Conservation (phyloP, 2,888 invertebrate species). For the Heteropelma amictum region DNA sequence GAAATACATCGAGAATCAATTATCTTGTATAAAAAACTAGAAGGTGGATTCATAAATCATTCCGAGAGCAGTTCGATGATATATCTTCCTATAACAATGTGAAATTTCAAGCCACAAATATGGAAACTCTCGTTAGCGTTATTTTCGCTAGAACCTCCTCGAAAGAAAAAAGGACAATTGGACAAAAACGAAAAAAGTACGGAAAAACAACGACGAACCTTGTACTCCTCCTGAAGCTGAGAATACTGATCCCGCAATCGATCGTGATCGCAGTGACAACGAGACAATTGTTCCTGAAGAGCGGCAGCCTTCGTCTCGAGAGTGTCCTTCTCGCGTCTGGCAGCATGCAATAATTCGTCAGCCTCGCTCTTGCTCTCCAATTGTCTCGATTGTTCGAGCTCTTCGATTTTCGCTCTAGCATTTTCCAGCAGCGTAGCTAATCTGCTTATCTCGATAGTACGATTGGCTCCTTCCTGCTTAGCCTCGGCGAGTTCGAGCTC, state of each 20-base stretch:
- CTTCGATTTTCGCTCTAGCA: constrained; percentile 89
- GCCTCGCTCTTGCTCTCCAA: constrained; percentile 85
- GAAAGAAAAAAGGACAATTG: background rate
- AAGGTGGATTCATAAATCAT: no score
- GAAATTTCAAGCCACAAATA: no score
- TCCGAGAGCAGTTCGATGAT: no score
- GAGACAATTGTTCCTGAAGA: constrained; percentile 84
- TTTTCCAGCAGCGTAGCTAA: constrained; percentile 89
- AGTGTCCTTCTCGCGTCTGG: constrained; percentile 86
- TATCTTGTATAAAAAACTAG: no score
- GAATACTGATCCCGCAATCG: constrained; percentile 84
- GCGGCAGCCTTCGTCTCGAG: constrained; percentile 84
- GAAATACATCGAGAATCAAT: no score
- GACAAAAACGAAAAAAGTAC: background rate
- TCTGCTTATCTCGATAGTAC: constrained; percentile 89
- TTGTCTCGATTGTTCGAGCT: constrained; percentile 84
- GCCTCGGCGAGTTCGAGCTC: constrained; percentile 86
- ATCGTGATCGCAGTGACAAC: constrained; percentile 84
- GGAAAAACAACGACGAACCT: constrained; percentile 75
- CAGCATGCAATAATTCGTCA: constrained; percentile 84
- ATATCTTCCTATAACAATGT: no score
- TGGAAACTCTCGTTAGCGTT: no score
- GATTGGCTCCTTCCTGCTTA: constrained; percentile 86
- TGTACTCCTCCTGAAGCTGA: constrained; percentile 85
- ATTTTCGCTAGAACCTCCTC: no score